Evolutionary conservation across 2,797 vertebrate species (phyloP).

Genomic region (Crenichthys baileyi): DNA sequence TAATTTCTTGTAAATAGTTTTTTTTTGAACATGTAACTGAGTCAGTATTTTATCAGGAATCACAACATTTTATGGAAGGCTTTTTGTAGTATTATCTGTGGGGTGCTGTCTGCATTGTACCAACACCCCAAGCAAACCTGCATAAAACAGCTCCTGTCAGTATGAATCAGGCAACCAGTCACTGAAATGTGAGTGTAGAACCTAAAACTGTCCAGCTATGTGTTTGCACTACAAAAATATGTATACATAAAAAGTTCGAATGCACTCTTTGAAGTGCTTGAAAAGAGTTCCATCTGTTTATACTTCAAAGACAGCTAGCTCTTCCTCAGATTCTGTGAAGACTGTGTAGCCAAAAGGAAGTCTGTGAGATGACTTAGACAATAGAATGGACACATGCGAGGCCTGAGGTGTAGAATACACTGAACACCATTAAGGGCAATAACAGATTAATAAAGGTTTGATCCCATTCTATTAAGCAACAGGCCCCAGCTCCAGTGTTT

Average conservation of each 20-base stretch:
- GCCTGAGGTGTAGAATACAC: slow-evolving; percentile 58
- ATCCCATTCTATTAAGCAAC: slow-evolving; percentile 15
- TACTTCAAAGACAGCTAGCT: slow-evolving; percentile 74
- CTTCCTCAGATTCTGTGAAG: slow-evolving; percentile 64
- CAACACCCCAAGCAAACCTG: not conserved
- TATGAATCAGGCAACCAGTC: not conserved
- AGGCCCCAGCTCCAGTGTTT: slow-evolving; percentile 24
- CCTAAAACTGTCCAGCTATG: slow-evolving; percentile 33
- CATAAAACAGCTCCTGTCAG: slow-evolving; percentile 6
- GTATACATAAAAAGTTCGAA: slow-evolving; percentile 70
- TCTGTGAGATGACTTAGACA: slow-evolving; percentile 70
- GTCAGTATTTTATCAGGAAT: not conserved
- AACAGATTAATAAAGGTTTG: slow-evolving; percentile 29
- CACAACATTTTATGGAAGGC: not conserved
- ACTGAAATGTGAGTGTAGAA: slow-evolving; percentile 14
- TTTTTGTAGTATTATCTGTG: not conserved
- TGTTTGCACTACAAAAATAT: slow-evolving; percentile 55
- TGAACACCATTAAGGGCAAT: slow-evolving; percentile 32
- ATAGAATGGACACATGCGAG: slow-evolving; percentile 61
- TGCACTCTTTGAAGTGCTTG: slow-evolving; percentile 72
- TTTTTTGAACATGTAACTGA: not conserved
- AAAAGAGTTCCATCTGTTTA: slow-evolving; percentile 69
- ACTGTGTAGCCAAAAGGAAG: slow-evolving; percentile 73
- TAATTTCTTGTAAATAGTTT: not conserved
- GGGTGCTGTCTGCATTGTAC: not conserved